phyloP scores from a whole-genome alignment of 2,888 invertebrate species.

The Nephrocerus scutellatus region DNA sequence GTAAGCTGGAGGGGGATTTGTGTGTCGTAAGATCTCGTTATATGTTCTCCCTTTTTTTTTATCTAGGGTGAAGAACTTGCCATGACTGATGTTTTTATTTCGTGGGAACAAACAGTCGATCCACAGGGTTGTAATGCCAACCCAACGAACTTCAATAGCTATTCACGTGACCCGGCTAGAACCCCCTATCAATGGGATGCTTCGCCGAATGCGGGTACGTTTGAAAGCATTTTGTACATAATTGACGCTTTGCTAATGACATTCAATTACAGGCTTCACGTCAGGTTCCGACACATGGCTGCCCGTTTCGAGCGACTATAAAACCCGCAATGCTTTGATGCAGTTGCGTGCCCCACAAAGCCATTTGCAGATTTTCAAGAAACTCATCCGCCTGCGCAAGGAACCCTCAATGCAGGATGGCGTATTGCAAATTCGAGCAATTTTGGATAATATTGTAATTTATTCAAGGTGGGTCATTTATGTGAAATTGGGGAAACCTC shows the following conservation, averaged over 20 bases:
- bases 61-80: slow-evolving; percentile 62
- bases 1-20: slow-evolving; percentile 39
- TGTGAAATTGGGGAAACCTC: too few species aligned
- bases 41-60: neutral
- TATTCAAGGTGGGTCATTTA: slow-evolving; percentile 41
- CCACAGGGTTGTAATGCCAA: slow-evolving; percentile 52
- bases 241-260: slow-evolving; percentile 25
- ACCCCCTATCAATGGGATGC: slow-evolving; percentile 60
- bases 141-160: slow-evolving; percentile 39
- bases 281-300: slow-evolving; percentile 55
- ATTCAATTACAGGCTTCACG: slow-evolving; percentile 34
- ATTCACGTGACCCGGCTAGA: slow-evolving; percentile 53
- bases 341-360: slow-evolving; percentile 52
- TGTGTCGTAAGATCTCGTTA: neutral
- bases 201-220: slow-evolving; percentile 41
- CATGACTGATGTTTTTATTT: slow-evolving; percentile 52
- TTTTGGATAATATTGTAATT: slow-evolving; percentile 36
- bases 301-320: slow-evolving; percentile 58
- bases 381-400: slow-evolving; percentile 52
- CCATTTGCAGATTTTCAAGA: slow-evolving; percentile 59
- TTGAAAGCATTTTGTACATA: neutral
- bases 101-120: slow-evolving; percentile 52
- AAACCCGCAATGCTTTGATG: slow-evolving; percentile 53
- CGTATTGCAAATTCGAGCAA: slow-evolving; percentile 31
- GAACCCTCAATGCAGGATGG: slow-evolving; percentile 42